Conservation (phyloP, 2,113 vertebrate genomes). For the Pachyramphus minor region DNA sequence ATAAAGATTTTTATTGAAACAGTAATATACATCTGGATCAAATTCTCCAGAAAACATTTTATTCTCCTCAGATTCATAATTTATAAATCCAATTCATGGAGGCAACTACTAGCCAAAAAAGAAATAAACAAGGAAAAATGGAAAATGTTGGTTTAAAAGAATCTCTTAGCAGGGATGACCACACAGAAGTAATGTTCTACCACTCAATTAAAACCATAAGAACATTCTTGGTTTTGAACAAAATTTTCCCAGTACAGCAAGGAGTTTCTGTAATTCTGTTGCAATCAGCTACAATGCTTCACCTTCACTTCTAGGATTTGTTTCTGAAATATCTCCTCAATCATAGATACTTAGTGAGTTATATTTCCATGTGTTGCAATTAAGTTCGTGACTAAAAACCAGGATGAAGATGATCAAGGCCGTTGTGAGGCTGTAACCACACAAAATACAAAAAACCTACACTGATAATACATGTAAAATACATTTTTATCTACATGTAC, state of each 20-base stretch:
- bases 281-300: background rate
- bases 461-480: background rate
- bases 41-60: conserved; percentile 34
- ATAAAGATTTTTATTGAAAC: background rate
- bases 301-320: background rate
- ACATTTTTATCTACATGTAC: background rate
- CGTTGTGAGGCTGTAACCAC: background rate
- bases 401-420: background rate
- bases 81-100: conserved; percentile 15
- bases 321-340: background rate
- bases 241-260: background rate
- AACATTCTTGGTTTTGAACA: background rate
- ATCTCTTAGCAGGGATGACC: conserved; percentile 13
- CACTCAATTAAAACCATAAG: conserved; percentile 47
- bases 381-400: background rate
- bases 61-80: background rate
- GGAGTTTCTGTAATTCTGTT: background rate
- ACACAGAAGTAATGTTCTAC: conserved; percentile 26
- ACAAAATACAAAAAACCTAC: background rate
- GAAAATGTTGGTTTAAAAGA: conserved; percentile 39
- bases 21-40: conserved; percentile 15
- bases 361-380: background rate
- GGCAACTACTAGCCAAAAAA: conserved; percentile 29
- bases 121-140: conserved; percentile 28
- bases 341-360: background rate